Evolutionary conservation across 2,888 invertebrate species (phyloP), one percentile per base, ranked within the genome.

Genomic region (Saturnia japonica): DNA sequence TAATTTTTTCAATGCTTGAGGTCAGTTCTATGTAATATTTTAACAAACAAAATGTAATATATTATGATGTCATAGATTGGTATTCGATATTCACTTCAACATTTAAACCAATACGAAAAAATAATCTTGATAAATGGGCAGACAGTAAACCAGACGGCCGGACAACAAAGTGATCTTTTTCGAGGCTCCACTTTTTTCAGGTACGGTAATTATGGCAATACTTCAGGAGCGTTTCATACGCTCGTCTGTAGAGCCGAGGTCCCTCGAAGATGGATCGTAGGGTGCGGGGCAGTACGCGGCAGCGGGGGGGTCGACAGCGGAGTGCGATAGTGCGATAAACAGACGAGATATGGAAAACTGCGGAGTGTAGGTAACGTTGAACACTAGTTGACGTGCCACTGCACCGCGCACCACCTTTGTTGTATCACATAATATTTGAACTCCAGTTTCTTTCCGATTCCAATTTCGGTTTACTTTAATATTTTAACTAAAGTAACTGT

Each of bases 251-350:
- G 34, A 4, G 1, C 51, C 75, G 73, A 67, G 64, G 79, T 81
- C 85, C 87, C 88, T 86, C 80, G 78, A 91, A 92, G 91, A 92
- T 90, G 91, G 91, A 93, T 93, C 92, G 90, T 90, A 85, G 88
- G 85, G 83, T 78, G 81, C 87, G 83, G 78, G 12, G 11, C 16
- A 19, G 19, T 1, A 43, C 43, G 43, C 88, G 85, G 83, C 78
- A 81, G 54, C 87, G 83, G 28, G 57, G 25, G 14, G 57, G n/a
- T n/a, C 57, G 57, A n/a, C 54, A n/a, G 7, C 82, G 85, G 89
- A 77, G 77, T 77, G 74, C 76, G 69, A 72, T 72, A 67, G 72
- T 74, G 77, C 77, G 79, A 78, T 78, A 78, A 76, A 72, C 67
- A 74, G 72, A 67, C 74, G 60, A 87, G 91, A 92, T 92, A 93